Conservation (phyloP, 1,140 invertebrate species). For the Drosophila tropicalis region DNA sequence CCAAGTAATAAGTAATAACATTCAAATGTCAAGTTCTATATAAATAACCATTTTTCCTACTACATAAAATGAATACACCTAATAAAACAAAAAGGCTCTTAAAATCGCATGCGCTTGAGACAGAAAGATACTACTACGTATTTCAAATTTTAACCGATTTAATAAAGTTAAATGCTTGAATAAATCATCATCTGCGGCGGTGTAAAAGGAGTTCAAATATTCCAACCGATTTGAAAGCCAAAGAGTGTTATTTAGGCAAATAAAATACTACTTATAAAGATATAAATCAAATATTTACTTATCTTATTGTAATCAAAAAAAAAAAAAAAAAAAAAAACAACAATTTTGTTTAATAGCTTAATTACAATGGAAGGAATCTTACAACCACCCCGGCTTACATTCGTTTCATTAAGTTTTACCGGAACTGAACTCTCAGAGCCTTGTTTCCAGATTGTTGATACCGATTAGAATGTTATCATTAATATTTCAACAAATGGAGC, state of each 20-base stretch:
- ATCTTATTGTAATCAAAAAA: neutral
- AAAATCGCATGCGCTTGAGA: slow-evolving; percentile 28
- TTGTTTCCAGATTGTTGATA: neutral
- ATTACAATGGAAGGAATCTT: too few species aligned
- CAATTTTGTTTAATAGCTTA: too few species aligned
- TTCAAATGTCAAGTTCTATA: slow-evolving; percentile 36
- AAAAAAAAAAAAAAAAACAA: neutral
- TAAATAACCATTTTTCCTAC: slow-evolving; percentile 29
- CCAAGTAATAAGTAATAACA: slow-evolving; percentile 44
- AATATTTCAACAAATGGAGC: neutral
- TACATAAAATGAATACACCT: slow-evolving; percentile 28
- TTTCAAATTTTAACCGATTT: slow-evolving; percentile 45
- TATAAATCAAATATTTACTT: neutral
- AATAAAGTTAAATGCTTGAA: slow-evolving; percentile 64
- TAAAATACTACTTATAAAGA: slow-evolving; percentile 6
- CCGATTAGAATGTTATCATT: slow-evolving; percentile 1
- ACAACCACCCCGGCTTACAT: too few species aligned
- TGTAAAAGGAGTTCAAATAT: slow-evolving; percentile 6
- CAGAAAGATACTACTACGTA: slow-evolving; percentile 29
- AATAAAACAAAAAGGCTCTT: slow-evolving; percentile 27
- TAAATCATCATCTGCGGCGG: slow-evolving; percentile 31
- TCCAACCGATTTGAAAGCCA: slow-evolving; percentile 6
- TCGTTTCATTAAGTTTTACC: neutral
- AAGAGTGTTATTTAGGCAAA: slow-evolving; percentile 11
- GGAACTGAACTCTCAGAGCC: neutral